Percentiles rank a stretch among this genome's conserved stretches.
These are phyloP conservation scores for Felis catus DNA, from an alignment of 2,113 vertebrate genomes.

Conservation along the genomic window F.catus_Fca126_mat1.0 CM031426.1:56481001-56481500, in stretches of 20 bases:
- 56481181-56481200: constrained; percentile 14
- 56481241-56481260: neutral
- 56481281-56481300: neutral
- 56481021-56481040: neutral
- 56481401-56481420: neutral
- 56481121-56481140: constrained; percentile 71
- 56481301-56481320: neutral
- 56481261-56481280: neutral
- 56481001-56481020: rapidly evolving
- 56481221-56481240: neutral
- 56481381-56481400: neutral
- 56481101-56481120: constrained; percentile 59
- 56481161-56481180: constrained; percentile 60
- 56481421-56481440: neutral
- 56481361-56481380: neutral
- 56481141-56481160: constrained; percentile 76
- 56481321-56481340: neutral
- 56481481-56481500: too few relatives aligned
- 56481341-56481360: neutral
- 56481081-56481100: constrained; percentile 41
- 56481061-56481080: constrained; percentile 28
- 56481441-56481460: neutral
- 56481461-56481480: neutral
- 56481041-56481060: neutral
- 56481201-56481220: neutral